Evolutionary conservation across 2,113 vertebrate species (phyloP), one percentile per base, ranked within the genome.

Genomic region (Astur gentilis): DNA sequence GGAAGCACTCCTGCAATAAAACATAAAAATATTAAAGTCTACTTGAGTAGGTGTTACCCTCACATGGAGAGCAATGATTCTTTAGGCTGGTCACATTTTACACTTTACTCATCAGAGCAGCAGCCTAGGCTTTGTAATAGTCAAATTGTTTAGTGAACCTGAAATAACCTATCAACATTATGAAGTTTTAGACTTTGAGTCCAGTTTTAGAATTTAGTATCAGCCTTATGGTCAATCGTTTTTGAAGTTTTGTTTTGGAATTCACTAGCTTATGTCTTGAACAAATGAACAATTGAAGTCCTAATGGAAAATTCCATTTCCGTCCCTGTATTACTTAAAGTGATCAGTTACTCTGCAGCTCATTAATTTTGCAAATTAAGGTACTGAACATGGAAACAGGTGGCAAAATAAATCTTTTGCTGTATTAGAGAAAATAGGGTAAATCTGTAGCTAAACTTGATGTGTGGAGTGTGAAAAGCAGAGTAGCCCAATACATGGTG

Each of bases 241-340:
- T 87, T 1, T 64, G 42, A 95, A 47, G 32, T 38, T 93, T 82
- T 93, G 67, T 93, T 94, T 94, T 6, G 12, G 55, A 89, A 26
- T 89, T 91, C 73, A 38, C 67, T 78, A 84, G n/a, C 20, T 92
- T 89, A 62, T 81, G 16, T 84, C 71, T 91, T 91, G 94, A 89
- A 87, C 50, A 93, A 95, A 93, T 55, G n/a, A 96, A 89, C 45
- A 87, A 89, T 83, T 94, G 73, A 84, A 84, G 47, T 67, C 66
- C 29, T 89, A 89, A 87, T 14, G 60, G 77, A 67, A 93, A 95
- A 91, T 60, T 82, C 26, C 60, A 71, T 89, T 95, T 91, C 77
- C 2, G 3, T 70, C n/a, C 10, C 45, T 72, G 29, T 86, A 44
- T 78, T 75, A 89, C 54, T 70, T 92, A 62, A 55, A 95, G 25